Conservation (phyloP, 2,797 vertebrate genomes). For the Etheostoma nigrum region DNA sequence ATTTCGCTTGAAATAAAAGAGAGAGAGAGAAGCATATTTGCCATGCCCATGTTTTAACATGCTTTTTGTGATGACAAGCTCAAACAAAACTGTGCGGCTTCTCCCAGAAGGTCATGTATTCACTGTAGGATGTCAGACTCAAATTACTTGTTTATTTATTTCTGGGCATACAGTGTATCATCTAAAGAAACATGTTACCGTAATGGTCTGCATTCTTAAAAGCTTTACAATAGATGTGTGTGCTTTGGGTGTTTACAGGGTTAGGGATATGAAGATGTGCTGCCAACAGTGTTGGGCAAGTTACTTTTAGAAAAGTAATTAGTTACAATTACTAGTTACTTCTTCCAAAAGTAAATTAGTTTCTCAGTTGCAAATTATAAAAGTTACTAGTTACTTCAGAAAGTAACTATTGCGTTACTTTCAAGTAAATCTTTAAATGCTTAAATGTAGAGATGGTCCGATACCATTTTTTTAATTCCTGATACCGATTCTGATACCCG, state of each 20-base stretch:
- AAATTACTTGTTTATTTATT: slow-evolving; percentile 63
- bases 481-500: too few species aligned
- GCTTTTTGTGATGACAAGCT: slow-evolving; percentile 77
- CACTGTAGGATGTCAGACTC: slow-evolving; percentile 28
- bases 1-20: slow-evolving; percentile 71
- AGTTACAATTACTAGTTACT: too few species aligned
- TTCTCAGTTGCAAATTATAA: too few species aligned
- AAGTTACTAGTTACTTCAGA: too few species aligned
- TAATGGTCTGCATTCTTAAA: not conserved
- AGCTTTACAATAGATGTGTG: not conserved
- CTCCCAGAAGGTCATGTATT: slow-evolving; percentile 47
- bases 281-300: not conserved
- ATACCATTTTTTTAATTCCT: too few species aligned
- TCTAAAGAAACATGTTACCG: not conserved
- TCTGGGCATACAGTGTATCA: not conserved
- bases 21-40: slow-evolving; percentile 55
- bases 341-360: too few species aligned
- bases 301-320: too few species aligned
- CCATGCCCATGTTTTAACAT: slow-evolving; percentile 81
- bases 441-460: too few species aligned
- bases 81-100: slow-evolving; percentile 69
- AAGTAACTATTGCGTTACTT: too few species aligned
- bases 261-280: slow-evolving; percentile 1
- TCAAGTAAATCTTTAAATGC: too few species aligned
- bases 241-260: not conserved